Conservation (phyloP, 2,797 vertebrate genomes). For the Micrastur ruficollis region DNA sequence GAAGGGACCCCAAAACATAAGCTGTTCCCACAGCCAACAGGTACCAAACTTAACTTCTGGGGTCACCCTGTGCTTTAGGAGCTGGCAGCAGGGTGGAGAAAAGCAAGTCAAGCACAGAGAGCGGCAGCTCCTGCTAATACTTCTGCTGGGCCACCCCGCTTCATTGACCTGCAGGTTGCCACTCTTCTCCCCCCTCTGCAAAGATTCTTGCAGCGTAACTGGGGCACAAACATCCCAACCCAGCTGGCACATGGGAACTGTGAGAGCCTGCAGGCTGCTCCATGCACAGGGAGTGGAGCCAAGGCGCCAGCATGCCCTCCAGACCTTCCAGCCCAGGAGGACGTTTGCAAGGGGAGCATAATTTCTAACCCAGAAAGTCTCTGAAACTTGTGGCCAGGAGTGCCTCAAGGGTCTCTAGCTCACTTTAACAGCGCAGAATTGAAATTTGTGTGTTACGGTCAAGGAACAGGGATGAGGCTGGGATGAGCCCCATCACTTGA, state of each 20-base stretch:
- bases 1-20: background rate
- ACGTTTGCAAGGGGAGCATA: background rate
- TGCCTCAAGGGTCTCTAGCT: background rate
- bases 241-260: fast-evolving
- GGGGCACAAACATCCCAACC: background rate
- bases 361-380: background rate
- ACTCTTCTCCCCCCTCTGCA: background rate
- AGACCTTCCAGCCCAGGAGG: background rate
- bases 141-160: background rate
- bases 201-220: background rate
- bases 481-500: background rate
- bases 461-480: background rate
- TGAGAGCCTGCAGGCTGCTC: background rate
- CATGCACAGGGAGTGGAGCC: fast-evolving
- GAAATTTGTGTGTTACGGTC: background rate
- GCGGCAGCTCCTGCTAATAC: background rate
- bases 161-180: background rate
- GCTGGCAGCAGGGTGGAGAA: background rate
- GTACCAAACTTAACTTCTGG: background rate
- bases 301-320: background rate
- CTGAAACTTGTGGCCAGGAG: background rate
- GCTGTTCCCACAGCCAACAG: background rate
- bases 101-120: background rate
- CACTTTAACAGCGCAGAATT: background rate
- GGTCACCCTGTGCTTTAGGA: background rate